phyloP scores from a whole-genome alignment of 2,113 vertebrate genomes.

The human (Homo sapiens) region DNA sequence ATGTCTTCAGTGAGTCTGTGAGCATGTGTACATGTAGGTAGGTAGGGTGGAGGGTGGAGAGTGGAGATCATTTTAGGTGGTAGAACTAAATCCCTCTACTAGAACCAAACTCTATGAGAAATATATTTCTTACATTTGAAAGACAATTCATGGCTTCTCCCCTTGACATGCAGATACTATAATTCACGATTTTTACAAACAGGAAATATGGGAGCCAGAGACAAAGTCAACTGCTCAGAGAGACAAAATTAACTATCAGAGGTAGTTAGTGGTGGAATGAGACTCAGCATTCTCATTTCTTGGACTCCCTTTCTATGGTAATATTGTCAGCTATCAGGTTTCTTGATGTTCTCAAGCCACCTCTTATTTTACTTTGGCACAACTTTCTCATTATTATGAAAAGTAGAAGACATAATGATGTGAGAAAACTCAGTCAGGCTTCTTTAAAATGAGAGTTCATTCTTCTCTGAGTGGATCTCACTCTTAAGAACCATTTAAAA shows the following conservation, averaged over 20 bases:
- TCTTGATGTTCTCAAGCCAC: neutral
- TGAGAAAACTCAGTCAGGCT: neutral
- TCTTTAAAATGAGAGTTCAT: neutral
- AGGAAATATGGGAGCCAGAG: neutral
- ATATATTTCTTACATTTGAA: neutral
- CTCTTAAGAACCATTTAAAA: neutral
- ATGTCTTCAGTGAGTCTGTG: neutral
- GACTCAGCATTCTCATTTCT: neutral
- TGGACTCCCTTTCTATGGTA: neutral
- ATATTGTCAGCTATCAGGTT: neutral
- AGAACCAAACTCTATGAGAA: neutral
- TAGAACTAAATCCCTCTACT: neutral
- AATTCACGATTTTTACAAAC: conserved; percentile 14
- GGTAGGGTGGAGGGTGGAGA: neutral
- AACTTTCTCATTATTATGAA: conserved; percentile 33
- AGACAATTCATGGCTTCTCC: neutral
- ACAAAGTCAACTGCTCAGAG: neutral
- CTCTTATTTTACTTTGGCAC: neutral
- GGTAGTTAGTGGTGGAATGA: neutral
- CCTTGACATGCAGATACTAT: neutral
- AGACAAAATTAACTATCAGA: neutral
- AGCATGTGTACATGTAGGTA: neutral
- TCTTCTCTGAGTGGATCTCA: neutral
- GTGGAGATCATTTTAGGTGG: neutral
- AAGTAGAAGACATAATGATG: neutral